Percentiles rank a stretch among this genome's conserved stretches.
These are phyloP conservation scores for Spea hammondii DNA, from an alignment of 2,797 vertebrate species.

Conservation along the genomic window DNA sequence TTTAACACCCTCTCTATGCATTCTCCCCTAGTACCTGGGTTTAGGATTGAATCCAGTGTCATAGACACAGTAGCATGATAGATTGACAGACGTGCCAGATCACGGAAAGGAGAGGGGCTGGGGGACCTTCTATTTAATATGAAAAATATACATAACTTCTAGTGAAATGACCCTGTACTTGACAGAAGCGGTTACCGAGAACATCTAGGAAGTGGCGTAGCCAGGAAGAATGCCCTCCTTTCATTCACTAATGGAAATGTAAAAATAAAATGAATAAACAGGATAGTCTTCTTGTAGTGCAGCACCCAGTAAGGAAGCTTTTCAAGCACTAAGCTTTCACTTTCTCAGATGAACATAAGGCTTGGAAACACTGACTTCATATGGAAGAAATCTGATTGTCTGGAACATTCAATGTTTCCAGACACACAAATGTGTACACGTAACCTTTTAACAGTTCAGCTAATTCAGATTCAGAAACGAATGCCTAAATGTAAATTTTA, in stretches of 20 bases:
- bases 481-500: too few relatives aligned
- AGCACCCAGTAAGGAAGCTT: conserved; percentile 24
- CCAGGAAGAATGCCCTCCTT: conserved; percentile 23
- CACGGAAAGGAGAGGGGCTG: too few relatives aligned
- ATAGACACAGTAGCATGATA: too few relatives aligned
- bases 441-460: conserved; percentile 9
- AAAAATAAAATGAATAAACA: conserved; percentile 31
- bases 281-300: conserved; percentile 25
- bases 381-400: conserved; percentile 45
- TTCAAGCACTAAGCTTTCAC: conserved; percentile 26
- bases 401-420: conserved; percentile 14
- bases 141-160: too few relatives aligned
- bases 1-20: too few relatives aligned
- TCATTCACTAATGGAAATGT: conserved; percentile 7
- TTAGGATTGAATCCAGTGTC: too few relatives aligned
- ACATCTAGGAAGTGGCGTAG: background rate
- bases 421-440: conserved; percentile 2
- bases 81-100: too few relatives aligned
- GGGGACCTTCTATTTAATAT: too few relatives aligned
- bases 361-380: conserved; percentile 43
- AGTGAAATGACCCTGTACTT: too few relatives aligned
- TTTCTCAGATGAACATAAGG: conserved; percentile 27
- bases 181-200: too few relatives aligned
- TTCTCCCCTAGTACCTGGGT: too few relatives aligned
- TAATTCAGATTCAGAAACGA: too few relatives aligned